Percentiles rank a stretch among this genome's conserved stretches.
Conservation (phyloP, 2,113 vertebrate species). For the Vanacampus margaritifer region DNA sequence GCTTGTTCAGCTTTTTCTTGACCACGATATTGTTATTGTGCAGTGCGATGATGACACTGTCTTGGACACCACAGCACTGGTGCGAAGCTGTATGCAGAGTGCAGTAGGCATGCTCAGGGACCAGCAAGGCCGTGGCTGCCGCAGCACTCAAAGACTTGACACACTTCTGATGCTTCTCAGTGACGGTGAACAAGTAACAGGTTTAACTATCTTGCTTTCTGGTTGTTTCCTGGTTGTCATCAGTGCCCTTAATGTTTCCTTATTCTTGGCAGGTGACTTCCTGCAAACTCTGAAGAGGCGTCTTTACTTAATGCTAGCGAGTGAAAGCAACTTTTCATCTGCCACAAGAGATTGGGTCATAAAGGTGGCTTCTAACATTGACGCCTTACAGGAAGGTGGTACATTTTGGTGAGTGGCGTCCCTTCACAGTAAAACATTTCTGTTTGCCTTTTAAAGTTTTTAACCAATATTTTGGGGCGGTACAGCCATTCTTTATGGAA, state of each 20-base stretch:
- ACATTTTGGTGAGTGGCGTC: conserved; percentile 83
- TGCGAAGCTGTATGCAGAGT: conserved; percentile 87
- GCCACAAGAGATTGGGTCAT: conserved; percentile 82
- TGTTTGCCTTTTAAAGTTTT: background rate
- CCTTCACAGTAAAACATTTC: background rate
- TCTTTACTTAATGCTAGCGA: conserved; percentile 73
- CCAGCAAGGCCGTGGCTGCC: conserved; percentile 59
- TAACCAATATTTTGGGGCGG: background rate
- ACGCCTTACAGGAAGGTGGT: conserved; percentile 91
- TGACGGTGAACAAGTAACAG: conserved; percentile 62
- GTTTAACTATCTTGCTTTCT: conserved; percentile 48
- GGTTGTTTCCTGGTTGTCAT: background rate
- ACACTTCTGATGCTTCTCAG: conserved; percentile 81
- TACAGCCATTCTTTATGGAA: conserved; percentile 89
- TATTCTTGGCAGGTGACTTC: conserved; percentile 75
- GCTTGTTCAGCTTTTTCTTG: background rate
- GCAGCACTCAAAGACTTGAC: conserved; percentile 79
- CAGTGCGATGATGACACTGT: conserved; percentile 47
- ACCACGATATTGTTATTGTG: conserved; percentile 1
- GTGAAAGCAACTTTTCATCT: conserved; percentile 49
- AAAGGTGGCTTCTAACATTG: conserved; percentile 83
- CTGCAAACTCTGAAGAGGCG: conserved; percentile 75
- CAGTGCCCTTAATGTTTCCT: conserved; percentile 7
- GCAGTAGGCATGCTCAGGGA: conserved; percentile 88
- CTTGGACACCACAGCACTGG: conserved; percentile 82